Conservation (phyloP, 2,888 invertebrate genomes). For the Drosophila paramelanica region DNA sequence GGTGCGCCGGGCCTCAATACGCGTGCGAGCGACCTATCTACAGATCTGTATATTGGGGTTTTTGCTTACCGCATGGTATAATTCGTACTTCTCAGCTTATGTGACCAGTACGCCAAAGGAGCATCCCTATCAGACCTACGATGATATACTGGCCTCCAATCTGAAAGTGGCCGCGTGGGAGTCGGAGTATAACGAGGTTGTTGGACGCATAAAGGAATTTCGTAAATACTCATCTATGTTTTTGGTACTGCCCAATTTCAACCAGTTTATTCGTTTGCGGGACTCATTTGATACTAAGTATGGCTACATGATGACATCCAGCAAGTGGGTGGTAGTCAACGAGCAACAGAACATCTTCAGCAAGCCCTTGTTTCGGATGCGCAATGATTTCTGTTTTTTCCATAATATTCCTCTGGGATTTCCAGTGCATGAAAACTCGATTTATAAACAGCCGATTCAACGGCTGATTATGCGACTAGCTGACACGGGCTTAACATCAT, state of each 20-base stretch:
- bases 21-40: slow-evolving; percentile 73
- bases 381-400: slow-evolving; percentile 74
- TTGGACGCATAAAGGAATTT: slow-evolving; percentile 35
- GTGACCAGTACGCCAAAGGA: slow-evolving; percentile 77
- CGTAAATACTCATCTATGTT: slow-evolving; percentile 73
- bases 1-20: slow-evolving; percentile 58
- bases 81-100: slow-evolving; percentile 79
- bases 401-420: slow-evolving; percentile 72
- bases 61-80: slow-evolving; percentile 79
- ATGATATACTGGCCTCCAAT: slow-evolving; percentile 70
- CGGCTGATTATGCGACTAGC: slow-evolving; percentile 64
- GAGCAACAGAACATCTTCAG: slow-evolving; percentile 80
- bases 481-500: slow-evolving; percentile 57
- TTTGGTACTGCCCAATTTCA: slow-evolving; percentile 51
- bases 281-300: slow-evolving; percentile 70
- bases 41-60: slow-evolving; percentile 79
- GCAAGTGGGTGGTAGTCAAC: slow-evolving; percentile 71
- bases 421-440: slow-evolving; percentile 77
- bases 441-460: slow-evolving; percentile 64
- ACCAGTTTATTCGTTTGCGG: slow-evolving; percentile 58
- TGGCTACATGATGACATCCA: slow-evolving; percentile 69
- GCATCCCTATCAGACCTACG: slow-evolving; percentile 56
- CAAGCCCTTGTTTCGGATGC: slow-evolving; percentile 69
- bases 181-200: slow-evolving; percentile 65
- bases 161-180: slow-evolving; percentile 63